These are phyloP conservation scores for Octomys mimax DNA, from an alignment of 2,797 vertebrate species.

Conservation along the genomic window DNA sequence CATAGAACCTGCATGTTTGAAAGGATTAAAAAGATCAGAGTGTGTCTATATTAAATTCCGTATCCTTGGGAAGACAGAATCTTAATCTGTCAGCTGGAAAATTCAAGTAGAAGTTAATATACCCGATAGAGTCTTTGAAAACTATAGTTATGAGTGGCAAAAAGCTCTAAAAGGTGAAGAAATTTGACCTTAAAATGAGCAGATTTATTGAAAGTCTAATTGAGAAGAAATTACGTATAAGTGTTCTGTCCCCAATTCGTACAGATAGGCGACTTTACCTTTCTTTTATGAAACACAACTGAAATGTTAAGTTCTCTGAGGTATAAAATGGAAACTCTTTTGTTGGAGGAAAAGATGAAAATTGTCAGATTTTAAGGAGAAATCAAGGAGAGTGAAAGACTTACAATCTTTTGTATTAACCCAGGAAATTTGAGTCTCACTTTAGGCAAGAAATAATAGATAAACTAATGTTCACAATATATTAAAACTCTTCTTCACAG, in stretches of 20 bases:
- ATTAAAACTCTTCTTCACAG: not conserved
- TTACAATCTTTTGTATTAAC: not conserved
- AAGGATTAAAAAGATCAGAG: conserved; percentile 31
- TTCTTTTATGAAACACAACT: not conserved
- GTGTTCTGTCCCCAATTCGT: not conserved
- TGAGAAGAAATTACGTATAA: conserved; percentile 58
- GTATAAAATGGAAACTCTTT: not conserved
- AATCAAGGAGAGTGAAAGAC: not conserved
- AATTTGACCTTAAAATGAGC: conserved; percentile 48
- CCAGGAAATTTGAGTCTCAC: not conserved
- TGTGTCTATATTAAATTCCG: not conserved
- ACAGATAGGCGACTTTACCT: not conserved
- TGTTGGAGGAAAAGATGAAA: not conserved
- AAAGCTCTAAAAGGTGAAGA: conserved; percentile 55
- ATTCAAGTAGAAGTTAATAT: conserved; percentile 40
- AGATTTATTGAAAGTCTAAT: conserved; percentile 50
- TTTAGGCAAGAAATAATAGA: not conserved
- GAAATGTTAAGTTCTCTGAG: not conserved
- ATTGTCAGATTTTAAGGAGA: not conserved
- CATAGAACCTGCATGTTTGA: not conserved
- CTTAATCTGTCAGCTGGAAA: conserved; percentile 42
- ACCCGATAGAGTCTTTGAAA: not conserved
- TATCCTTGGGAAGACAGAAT: not conserved
- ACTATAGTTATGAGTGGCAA: conserved; percentile 34
- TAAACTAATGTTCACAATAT: not conserved